Base-by-base conservation (phyloP, 1,140 invertebrate genomes). In the Kradibia gibbosae region DNA sequence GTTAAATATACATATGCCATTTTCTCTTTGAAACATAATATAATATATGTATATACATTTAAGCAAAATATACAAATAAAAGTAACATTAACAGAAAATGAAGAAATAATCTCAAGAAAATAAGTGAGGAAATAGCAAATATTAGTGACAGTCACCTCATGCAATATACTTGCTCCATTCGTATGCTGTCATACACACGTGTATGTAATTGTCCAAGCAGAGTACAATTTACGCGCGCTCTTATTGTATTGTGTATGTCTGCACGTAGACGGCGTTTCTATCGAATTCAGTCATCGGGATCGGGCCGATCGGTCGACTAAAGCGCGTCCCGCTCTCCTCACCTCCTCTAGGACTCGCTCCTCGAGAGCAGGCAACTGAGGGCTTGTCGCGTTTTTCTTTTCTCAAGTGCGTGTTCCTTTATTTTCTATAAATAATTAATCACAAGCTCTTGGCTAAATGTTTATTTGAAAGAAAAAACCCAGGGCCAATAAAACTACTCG, bases 201-300 rank as follows among this genome's bases (percentile, higher is more conserved):
- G 34, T 13, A 20, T 7, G 34, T 11, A 36, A 36, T 34, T n/a
- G n/a, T 42, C 22, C 36, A 45, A 8, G 39, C n/a, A 45, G 22
- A 22, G 11, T 48, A 31, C 1, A 39, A 34, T 73, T 13, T 11
- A 28, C 48, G 28, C 71, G n/a, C 34, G 42, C 45, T 48, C 25
- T 53, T 20, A 1, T 2, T 0, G 34, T 75, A 57, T 2, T 53
- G 34, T 55, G 25, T 34, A 8, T 42, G 7, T 22, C n/a, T 28
- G 25, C 22, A 11, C 71, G 71, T 45, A 73, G 71, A 73, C 39
- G 42, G 71, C 71, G 48, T 73, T 73, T 53, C 48, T 48, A 53
- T 73, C 71, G 70, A 82, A 85, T 79, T 81, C 82, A 87, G 86
- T 88, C 86, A 87, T 85, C 86, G 84, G 84, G 86, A 85, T 88